Conservation (phyloP, 2,113 vertebrate species). For the Tenebrosternarchus preto region DNA sequence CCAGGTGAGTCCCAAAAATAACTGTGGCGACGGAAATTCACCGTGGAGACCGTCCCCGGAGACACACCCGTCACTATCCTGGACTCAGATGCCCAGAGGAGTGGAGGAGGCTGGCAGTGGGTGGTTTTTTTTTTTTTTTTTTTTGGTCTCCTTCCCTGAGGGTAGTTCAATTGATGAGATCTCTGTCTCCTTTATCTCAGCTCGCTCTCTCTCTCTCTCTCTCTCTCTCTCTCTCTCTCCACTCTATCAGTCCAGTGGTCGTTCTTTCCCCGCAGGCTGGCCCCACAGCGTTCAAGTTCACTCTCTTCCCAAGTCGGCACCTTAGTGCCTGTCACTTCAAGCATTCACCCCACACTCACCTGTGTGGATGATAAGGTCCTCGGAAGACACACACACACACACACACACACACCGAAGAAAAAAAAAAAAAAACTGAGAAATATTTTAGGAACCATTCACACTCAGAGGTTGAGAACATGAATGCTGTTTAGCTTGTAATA, state of each 20-base stretch:
- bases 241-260: constrained; percentile 23
- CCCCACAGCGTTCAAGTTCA: constrained; percentile 10
- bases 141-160: constrained; percentile 13
- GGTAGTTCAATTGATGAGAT: background rate
- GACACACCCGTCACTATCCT: background rate
- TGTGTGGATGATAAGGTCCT: constrained; percentile 1
- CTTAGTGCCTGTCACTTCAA: constrained; percentile 22
- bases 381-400: background rate
- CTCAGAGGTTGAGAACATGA: constrained; percentile 12
- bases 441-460: background rate
- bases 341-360: background rate
- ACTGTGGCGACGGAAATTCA: background rate
- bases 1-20: constrained; percentile 36
- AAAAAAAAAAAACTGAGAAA: background rate
- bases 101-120: background rate
- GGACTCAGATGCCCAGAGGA: background rate
- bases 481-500: constrained; percentile 36
- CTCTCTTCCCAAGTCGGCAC: background rate
- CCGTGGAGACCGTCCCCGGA: constrained; percentile 15
- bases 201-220: too few relatives aligned
- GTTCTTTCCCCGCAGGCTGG: constrained; percentile 9
- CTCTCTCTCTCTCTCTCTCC: background rate
- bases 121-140: background rate
- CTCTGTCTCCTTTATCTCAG: constrained; percentile 8
- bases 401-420: background rate